Percentiles rank a stretch among this genome's conserved stretches.
Conservation (phyloP, 2,797 vertebrate genomes). For the Pseudochromis fuscus region DNA sequence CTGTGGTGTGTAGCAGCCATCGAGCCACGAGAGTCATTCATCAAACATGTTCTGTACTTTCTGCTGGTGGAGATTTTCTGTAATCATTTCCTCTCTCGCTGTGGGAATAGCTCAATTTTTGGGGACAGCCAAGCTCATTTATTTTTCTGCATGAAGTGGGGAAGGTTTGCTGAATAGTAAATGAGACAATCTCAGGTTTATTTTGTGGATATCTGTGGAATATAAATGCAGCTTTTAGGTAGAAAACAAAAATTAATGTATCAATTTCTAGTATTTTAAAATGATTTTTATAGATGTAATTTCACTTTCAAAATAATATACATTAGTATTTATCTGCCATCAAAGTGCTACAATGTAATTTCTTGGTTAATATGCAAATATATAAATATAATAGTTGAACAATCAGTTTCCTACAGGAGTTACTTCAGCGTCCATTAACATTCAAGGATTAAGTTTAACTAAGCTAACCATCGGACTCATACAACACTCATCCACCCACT, state of each 20-base stretch:
- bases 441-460: neutral
- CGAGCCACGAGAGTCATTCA: neutral
- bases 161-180: neutral
- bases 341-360: neutral
- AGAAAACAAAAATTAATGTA: too few species aligned
- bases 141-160: neutral
- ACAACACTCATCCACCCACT: slow-evolving; percentile 1
- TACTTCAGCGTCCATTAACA: neutral
- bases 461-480: neutral
- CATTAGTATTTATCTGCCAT: neutral
- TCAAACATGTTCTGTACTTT: neutral
- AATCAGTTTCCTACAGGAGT: neutral
- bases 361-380: too few species aligned
- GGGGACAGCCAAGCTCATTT: neutral
- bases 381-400: neutral
- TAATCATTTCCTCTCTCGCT: neutral
- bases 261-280: too few species aligned
- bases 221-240: neutral
- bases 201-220: neutral
- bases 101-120: neutral
- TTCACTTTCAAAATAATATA: neutral
- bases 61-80: neutral
- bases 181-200: neutral
- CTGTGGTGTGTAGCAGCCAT: neutral
- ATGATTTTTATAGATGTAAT: too few species aligned